Evolutionary conservation across 2,888 invertebrate genomes (phyloP), one percentile per base, ranked within the genome.

Genomic region (Lasioglossum morio): DNA sequence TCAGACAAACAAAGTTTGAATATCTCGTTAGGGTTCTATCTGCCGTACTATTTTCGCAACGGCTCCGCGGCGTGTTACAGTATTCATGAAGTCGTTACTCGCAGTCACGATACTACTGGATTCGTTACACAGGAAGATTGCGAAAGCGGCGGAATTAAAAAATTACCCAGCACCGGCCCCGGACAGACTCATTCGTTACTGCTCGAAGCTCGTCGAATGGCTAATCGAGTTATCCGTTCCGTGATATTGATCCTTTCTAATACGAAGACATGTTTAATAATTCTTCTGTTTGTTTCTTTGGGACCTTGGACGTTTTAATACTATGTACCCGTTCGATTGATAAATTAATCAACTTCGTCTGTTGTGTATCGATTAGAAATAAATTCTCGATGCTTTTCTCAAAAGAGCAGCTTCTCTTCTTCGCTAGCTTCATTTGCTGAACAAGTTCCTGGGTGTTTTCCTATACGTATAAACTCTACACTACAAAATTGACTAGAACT

Each of bases 221-320:
- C 27, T 73, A 73, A 73, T 48, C 48, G 48, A 48, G 43, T 72
- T 73, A 30, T 73, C 72, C 48, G 30, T 34, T 12, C 5, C 4
- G 72, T 30, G 72, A 48, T 48, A 73, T 73, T 73, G 34, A 48
- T 73, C 48, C 12, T 48, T 48, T 34, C 30, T 48, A 48, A 73
- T 10, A 30, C 12, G 23, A 34, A 46, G 34, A 48, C 34, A 48
- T 23, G 72, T 48, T 73, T 73, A 48, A 16, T 30, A 10, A n/a
- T 19, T 16, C 16, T 8, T 27, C 4, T 23, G 72, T 72, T 43
- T 43, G 8, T 4, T 43, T 27, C 27, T 30, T 72, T 27, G 4
- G 16, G 3, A 27, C 4, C 27, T 27, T 27, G 40, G 46, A 30
- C 19, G 27, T 43, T 19, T 43, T 10, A 72, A 72, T 72, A 43